Percentiles rank a stretch among this genome's conserved stretches.
Conservation (phyloP, 2,888 invertebrate genomes). For the Achlya flavicornis region DNA sequence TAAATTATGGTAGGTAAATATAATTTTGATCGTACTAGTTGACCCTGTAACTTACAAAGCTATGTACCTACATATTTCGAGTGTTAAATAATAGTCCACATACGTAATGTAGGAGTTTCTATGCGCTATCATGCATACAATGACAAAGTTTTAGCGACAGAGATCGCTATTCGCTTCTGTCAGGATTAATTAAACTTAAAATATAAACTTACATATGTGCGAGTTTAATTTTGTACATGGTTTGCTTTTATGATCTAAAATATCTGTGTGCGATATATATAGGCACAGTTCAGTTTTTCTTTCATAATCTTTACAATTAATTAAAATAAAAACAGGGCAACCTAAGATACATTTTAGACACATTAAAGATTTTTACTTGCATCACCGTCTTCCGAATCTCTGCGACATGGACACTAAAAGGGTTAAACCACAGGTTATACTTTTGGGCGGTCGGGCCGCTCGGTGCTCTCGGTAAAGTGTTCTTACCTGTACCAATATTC, state of each 20-base stretch:
- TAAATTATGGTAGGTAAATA: too few relatives aligned
- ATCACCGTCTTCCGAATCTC: too few relatives aligned
- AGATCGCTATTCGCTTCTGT: neutral
- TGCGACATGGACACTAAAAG: too few relatives aligned
- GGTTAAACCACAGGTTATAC: too few relatives aligned
- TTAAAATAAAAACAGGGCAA: too few relatives aligned
- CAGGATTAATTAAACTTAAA: neutral
- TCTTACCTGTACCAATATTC: conserved; percentile 95
- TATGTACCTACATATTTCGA: neutral
- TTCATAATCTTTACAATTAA: too few relatives aligned
- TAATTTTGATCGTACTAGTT: too few relatives aligned
- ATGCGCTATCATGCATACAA: neutral
- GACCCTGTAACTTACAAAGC: too few relatives aligned
- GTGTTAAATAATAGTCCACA: neutral
- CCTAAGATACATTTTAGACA: too few relatives aligned
- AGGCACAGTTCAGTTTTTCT: neutral
- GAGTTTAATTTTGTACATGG: neutral
- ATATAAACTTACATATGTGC: neutral
- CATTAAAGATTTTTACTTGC: too few relatives aligned
- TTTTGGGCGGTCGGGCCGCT: too few relatives aligned
- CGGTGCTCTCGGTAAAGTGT: too few relatives aligned
- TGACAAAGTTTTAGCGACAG: neutral
- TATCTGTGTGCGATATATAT: neutral
- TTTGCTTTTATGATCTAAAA: neutral
- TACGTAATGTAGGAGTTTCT: neutral